Percentiles rank a stretch among this genome's conserved stretches.
Evolutionary conservation across 1,140 invertebrate genomes (phyloP).

Genomic region (Cryptotermes secundus): DNA sequence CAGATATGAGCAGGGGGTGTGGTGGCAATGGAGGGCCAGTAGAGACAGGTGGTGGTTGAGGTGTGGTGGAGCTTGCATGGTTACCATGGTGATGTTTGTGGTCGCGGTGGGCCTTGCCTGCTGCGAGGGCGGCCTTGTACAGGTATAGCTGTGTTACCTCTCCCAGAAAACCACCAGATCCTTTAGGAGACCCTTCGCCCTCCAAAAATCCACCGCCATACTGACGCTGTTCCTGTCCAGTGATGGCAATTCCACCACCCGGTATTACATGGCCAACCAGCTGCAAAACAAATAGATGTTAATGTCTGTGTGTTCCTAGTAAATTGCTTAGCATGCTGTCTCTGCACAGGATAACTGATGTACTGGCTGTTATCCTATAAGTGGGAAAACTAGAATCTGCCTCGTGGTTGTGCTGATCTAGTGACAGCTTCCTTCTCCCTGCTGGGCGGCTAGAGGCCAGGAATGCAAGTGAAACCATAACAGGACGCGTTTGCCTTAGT

Average conservation of each 20-base stretch:
- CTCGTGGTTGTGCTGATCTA: no score
- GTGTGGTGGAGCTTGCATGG: constrained; percentile 57
- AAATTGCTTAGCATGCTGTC: constrained; percentile 29
- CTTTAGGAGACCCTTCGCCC: constrained; percentile 49
- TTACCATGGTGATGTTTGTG: constrained; percentile 82
- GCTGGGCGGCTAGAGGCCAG: no score
- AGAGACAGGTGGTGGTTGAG: constrained; percentile 51
- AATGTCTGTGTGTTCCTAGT: neutral
- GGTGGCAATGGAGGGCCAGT: constrained; percentile 58
- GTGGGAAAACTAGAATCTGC: no score
- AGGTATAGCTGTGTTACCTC: constrained; percentile 77
- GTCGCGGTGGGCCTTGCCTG: constrained; percentile 78
- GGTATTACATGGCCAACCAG: constrained; percentile 74
- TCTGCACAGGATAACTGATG: no score
- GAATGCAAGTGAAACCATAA: no score
- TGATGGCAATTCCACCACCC: constrained; percentile 69
- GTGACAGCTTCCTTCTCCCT: no score
- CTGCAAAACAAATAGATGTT: constrained; percentile 47
- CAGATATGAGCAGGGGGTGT: constrained; percentile 33
- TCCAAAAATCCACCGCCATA: constrained; percentile 59
- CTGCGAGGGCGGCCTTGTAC: constrained; percentile 73
- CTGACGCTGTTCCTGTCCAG: constrained; percentile 68
- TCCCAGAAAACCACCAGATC: constrained; percentile 46
- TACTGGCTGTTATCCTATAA: no score
- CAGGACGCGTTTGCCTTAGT: no score